Percentiles rank a stretch among this genome's conserved stretches.
Conservation (phyloP, 1,140 invertebrate genomes). For the Trissolcus basalis region DNA sequence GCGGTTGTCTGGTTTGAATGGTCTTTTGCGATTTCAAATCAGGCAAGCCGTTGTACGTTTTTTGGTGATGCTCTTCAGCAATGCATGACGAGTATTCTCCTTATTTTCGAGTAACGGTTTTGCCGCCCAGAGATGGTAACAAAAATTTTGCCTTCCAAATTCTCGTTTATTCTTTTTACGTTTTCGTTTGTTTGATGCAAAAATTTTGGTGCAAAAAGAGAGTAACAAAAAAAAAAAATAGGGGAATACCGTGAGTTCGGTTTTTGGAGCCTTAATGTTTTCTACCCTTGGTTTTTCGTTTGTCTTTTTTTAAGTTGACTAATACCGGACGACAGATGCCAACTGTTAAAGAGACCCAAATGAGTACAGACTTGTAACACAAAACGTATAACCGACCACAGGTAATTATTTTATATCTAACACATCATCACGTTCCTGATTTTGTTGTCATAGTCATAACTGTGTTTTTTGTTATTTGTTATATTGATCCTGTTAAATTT, state of each 20-base stretch:
- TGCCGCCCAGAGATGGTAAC: too few species aligned
- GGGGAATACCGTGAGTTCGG: conserved; percentile 44
- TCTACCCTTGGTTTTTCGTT: conserved; percentile 72
- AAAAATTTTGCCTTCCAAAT: too few species aligned
- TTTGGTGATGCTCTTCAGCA: conserved; percentile 34
- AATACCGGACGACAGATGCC: conserved; percentile 75
- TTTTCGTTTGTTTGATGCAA: too few species aligned
- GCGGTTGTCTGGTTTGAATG: too few species aligned
- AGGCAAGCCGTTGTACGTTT: conserved; percentile 29
- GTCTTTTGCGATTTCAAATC: too few species aligned
- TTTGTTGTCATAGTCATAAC: neutral
- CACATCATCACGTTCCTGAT: conserved; percentile 41
- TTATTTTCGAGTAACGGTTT: conserved; percentile 12
- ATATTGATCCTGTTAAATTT: too few species aligned
- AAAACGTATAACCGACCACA: conserved; percentile 72
- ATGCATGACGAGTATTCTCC: conserved; percentile 52
- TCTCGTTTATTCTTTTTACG: too few species aligned
- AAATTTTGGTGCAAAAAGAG: too few species aligned
- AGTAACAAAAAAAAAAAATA: conserved; percentile 8
- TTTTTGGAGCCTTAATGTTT: conserved; percentile 57
- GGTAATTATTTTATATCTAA: conserved; percentile 69
- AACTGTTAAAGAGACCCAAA: conserved; percentile 75
- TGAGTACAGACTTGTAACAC: conserved; percentile 76
- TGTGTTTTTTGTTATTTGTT: conserved; percentile 29
- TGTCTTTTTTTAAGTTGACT: conserved; percentile 76